phyloP scores from a whole-genome alignment of 1,140 invertebrate species.

The Conus ventricosus region DNA sequence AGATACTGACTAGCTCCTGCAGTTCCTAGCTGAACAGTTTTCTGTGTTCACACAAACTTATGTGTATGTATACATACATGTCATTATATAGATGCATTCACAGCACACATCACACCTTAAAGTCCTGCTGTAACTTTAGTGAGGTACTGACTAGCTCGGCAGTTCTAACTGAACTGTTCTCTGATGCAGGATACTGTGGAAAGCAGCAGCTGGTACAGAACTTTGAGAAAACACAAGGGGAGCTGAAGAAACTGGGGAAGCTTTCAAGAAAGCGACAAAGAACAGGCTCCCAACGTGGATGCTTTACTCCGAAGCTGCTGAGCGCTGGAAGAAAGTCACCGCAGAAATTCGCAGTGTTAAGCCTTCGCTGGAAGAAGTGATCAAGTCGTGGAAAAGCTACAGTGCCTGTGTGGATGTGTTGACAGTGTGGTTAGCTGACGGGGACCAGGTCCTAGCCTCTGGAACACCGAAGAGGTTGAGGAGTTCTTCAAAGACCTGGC shows the following conservation, averaged over 20 bases:
- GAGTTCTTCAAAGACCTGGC: slow-evolving; percentile 87
- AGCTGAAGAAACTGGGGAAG: slow-evolving; percentile 93
- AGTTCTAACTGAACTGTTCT: no score
- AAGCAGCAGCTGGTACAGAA: slow-evolving; percentile 94
- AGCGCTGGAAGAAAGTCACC: slow-evolving; percentile 91
- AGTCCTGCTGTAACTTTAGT: no score
- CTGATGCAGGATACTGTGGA: slow-evolving; percentile 80
- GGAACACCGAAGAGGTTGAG: slow-evolving; percentile 48
- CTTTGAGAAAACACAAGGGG: slow-evolving; percentile 92
- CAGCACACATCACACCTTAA: no score
- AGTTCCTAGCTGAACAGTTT: no score
- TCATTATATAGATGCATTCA: background rate
- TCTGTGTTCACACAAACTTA: background rate
- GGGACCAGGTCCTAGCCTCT: slow-evolving; percentile 80
- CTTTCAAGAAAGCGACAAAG: slow-evolving; percentile 88
- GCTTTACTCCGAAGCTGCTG: slow-evolving; percentile 90
- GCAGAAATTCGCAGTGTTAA: slow-evolving; percentile 92
- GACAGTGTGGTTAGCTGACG: slow-evolving; percentile 86
- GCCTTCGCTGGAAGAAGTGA: slow-evolving; percentile 88
- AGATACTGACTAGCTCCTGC: no score
- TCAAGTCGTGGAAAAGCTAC: slow-evolving; percentile 92
- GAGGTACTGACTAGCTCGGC: no score
- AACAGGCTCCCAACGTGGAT: slow-evolving; percentile 86
- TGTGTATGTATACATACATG: background rate
- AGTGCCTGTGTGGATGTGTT: slow-evolving; percentile 84